Evolutionary conservation across 2,888 invertebrate genomes (phyloP), one percentile per base, ranked within the genome.

Genomic region (Apotomis turbidana): DNA sequence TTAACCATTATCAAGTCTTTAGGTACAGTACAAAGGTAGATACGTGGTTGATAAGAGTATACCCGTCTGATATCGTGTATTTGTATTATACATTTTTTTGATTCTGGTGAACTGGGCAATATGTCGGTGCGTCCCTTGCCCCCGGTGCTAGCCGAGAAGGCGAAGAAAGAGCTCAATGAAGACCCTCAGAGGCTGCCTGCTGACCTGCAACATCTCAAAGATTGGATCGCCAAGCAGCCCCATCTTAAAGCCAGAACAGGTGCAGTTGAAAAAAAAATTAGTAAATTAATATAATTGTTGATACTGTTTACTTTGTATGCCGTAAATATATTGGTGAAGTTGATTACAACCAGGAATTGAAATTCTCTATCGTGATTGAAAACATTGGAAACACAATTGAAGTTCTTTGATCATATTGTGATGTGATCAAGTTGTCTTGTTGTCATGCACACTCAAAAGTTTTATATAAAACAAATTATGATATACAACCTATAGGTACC

Each of bases 171-270:
- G 77, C 80, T 95, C 52, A 89, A 91, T 72, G 95, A 95, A 82
- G 91, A 91, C 76, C 90, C 93, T 0, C 85, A 84, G 12, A 80
- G 88, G 13, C 79, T 93, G 15, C 78, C 81, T 3, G 85, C 86
- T 57, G 93, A 94, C 80, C 79, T 95, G 36, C 81, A 88, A 63
- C 83, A 89, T 74, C 85, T 94, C 13, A 90, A 89, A 76, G 89
- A 92, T 44, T 95, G 94, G 94, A 79, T 94, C 51, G 78, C 82
- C 9, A 93, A 94, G 78, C 94, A 94, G 77, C 90, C 91, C 0
- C 94, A 94, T 80, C 80, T 94, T 38, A 86, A 80, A 41, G 89
- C 90, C 3, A 86, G 94, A 77, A 88, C 81, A 71, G 85, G 85
- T 85, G 68, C 55, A 27, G n/a, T 46, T 15, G 27, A 27, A 27